These are phyloP conservation scores for Anarrhichthys ocellatus DNA, from an alignment of 2,113 vertebrate genomes.

Conservation along the genomic window DNA sequence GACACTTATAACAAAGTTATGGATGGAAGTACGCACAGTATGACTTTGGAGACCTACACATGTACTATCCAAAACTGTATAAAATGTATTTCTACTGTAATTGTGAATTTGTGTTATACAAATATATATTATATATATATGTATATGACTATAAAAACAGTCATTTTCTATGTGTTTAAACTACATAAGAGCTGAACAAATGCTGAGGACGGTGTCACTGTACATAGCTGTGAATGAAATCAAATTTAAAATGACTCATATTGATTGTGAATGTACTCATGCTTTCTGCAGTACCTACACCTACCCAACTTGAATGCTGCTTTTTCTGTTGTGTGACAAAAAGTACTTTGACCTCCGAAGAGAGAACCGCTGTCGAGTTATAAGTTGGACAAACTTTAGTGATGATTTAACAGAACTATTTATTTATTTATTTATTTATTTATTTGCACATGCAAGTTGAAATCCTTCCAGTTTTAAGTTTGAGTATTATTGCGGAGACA, in stretches of 20 bases:
- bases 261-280: slow-evolving; percentile 98
- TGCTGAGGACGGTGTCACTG: slow-evolving; percentile 85
- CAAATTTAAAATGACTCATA: slow-evolving; percentile 91
- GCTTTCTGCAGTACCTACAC: slow-evolving; percentile 92
- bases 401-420: slow-evolving; percentile 83
- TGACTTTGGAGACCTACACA: slow-evolving; percentile 87
- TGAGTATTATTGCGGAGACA: slow-evolving; percentile 86
- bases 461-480: slow-evolving; percentile 88
- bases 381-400: slow-evolving; percentile 86
- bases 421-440: slow-evolving; percentile 85
- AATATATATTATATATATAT: slow-evolving; percentile 93
- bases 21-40: slow-evolving; percentile 80
- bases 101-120: slow-evolving; percentile 97
- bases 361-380: slow-evolving; percentile 84
- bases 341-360: slow-evolving; percentile 87
- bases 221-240: slow-evolving; percentile 96
- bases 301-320: slow-evolving; percentile 94
- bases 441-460: slow-evolving; percentile 92
- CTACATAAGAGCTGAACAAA: slow-evolving; percentile 80
- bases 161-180: slow-evolving; percentile 99
- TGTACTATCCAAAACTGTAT: slow-evolving; percentile 89
- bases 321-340: slow-evolving; percentile 93
- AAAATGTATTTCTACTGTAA: slow-evolving; percentile 98
- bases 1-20: slow-evolving; percentile 81
- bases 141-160: slow-evolving; percentile 88